A percentile compares a stretch with the other conserved stretches of the same genome.
These are phyloP conservation scores for Chamaea fasciata DNA, from an alignment of 2,113 vertebrate genomes.

Conservation along the genomic window DNA sequence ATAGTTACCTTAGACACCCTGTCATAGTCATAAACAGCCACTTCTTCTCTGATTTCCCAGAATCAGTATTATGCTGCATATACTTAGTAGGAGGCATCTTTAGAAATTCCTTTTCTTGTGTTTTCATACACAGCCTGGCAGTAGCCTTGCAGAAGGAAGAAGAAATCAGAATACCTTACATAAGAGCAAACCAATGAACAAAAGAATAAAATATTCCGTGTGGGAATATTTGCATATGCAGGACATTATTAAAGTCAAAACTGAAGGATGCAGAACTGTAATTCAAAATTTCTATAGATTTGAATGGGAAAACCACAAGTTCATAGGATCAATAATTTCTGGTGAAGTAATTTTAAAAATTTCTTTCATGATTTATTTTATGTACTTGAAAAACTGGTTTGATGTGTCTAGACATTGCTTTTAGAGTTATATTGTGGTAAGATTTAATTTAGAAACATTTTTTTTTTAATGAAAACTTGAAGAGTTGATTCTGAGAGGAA, in stretches of 20 bases:
- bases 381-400: background rate
- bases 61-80: background rate
- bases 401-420: background rate
- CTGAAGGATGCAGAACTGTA: background rate
- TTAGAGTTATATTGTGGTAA: background rate
- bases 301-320: background rate
- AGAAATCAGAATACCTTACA: background rate
- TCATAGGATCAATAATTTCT: background rate
- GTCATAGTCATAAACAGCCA: background rate
- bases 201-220: background rate
- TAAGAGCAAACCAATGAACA: background rate
- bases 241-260: background rate
- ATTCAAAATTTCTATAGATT: background rate
- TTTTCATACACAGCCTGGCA: background rate
- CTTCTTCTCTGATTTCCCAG: background rate
- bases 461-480: background rate
- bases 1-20: background rate
- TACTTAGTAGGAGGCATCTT: background rate
- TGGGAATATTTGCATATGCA: background rate
- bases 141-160: background rate
- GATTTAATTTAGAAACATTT: background rate
- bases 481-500: background rate
- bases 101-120: background rate
- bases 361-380: background rate
- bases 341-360: background rate